These are phyloP conservation scores for Tachysurus fulvidraco DNA, from an alignment of 2,113 vertebrate species.

Conservation along the genomic window DNA sequence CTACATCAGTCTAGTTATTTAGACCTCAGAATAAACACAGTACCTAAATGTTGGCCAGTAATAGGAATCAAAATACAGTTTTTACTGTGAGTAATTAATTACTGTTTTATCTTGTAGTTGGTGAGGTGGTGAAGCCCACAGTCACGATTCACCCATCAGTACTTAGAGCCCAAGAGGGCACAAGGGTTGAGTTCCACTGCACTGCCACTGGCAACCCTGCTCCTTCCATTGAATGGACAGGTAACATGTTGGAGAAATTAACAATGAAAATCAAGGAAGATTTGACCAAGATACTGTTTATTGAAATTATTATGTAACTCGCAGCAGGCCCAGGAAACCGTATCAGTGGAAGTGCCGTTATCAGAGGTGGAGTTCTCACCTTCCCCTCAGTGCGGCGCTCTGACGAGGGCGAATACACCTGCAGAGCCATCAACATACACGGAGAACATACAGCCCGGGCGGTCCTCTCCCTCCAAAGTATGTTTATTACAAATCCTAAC, in stretches of 20 bases:
- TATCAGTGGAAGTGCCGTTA: conserved; percentile 76
- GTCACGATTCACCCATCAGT: conserved; percentile 80
- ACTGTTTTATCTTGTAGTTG: conserved; percentile 59
- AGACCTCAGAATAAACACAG: too few species aligned
- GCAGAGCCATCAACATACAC: conserved; percentile 81
- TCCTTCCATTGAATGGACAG: conserved; percentile 86
- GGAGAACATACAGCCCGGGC: conserved; percentile 84
- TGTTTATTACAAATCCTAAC: not conserved
- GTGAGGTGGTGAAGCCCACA: conserved; percentile 70
- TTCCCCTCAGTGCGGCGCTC: conserved; percentile 72
- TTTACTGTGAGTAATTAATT: too few species aligned
- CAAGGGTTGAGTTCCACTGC: conserved; percentile 87
- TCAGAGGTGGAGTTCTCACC: conserved; percentile 77
- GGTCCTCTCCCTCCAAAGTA: conserved; percentile 85
- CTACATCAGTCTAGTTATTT: too few species aligned
- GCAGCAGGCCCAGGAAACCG: conserved; percentile 62
- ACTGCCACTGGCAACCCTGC: conserved; percentile 80
- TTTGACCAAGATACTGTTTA: not conserved
- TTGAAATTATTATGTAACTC: not conserved
- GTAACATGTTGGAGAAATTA: conserved; percentile 64
- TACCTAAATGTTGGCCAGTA: too few species aligned
- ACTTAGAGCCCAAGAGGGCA: conserved; percentile 85
- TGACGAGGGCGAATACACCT: conserved; percentile 85
- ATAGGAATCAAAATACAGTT: too few species aligned
- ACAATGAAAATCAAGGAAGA: not conserved